Conservation (phyloP, 2,797 vertebrate species). For the Chromis chromis region DNA sequence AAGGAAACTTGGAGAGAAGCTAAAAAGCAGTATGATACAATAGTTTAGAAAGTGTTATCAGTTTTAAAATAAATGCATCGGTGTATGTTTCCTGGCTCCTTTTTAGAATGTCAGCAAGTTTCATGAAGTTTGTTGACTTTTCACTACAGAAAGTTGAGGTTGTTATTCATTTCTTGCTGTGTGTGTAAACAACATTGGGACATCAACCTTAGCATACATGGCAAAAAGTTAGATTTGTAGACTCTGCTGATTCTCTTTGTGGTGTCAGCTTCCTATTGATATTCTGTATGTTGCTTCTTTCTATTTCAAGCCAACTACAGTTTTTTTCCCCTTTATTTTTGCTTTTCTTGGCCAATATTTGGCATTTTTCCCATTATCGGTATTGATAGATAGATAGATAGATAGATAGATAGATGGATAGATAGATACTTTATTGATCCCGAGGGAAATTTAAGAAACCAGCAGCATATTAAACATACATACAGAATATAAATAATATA, state of each 20-base stretch:
- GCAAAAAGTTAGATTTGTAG: conserved; percentile 6
- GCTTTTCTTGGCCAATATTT: not conserved
- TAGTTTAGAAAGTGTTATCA: no score
- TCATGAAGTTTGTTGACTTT: conserved; percentile 1
- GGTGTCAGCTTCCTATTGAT: not conserved
- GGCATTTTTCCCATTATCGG: no score
- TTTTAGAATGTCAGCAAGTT: not conserved
- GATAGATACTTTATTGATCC: no score
- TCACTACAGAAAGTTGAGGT: not conserved
- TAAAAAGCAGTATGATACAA: no score
- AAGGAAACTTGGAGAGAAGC: no score
- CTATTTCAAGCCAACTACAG: not conserved
- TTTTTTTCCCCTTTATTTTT: not conserved
- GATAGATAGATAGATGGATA: no score
- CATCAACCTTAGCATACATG: not conserved
- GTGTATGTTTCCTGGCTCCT: not conserved
- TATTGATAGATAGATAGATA: no score
- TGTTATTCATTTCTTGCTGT: not conserved
- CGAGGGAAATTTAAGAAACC: no score
- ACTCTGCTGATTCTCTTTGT: conserved; percentile 7
- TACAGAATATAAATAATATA: no score
- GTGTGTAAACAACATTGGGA: conserved; percentile 3
- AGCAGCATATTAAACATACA: no score
- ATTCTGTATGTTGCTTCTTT: not conserved
- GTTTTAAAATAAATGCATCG: no score